Conservation (phyloP, 1,140 invertebrate genomes). For the Neotoxoptera formosana region DNA sequence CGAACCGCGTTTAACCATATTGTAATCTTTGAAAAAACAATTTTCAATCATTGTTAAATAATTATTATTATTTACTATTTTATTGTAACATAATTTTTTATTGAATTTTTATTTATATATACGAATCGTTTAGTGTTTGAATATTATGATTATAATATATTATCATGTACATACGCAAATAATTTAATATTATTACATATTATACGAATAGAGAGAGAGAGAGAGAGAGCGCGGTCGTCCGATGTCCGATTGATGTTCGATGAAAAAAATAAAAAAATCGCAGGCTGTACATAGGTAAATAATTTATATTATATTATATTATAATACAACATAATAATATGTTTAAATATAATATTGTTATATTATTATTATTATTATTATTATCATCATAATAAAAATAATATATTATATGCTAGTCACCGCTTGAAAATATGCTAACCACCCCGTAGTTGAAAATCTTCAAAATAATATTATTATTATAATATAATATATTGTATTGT, state of each 20-base stretch:
- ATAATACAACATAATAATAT: conserved; percentile 13
- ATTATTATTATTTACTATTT: conserved; percentile 21
- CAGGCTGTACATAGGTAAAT: neutral
- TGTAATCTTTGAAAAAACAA: conserved; percentile 11
- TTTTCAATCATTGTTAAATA: conserved; percentile 32
- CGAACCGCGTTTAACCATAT: neutral
- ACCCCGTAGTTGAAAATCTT: conserved; percentile 31
- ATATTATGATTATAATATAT: too few relatives aligned
- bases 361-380: conserved; percentile 41
- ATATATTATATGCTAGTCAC: conserved; percentile 45
- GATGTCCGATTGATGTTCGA: neutral
- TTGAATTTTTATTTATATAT: conserved; percentile 13
- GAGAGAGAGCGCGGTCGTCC: neutral
- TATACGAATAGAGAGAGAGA: neutral
- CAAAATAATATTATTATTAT: conserved; percentile 24
- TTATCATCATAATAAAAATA: too few relatives aligned
- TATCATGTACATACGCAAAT: conserved; percentile 24
- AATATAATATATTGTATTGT: conserved; percentile 15
- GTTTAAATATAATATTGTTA: conserved; percentile 1
- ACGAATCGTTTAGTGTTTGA: conserved; percentile 27
- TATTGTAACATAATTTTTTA: conserved; percentile 45
- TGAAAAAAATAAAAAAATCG: neutral
- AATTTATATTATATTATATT: neutral
- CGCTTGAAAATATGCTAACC: conserved; percentile 54
- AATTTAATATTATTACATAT: neutral